Percentiles rank a stretch among this genome's conserved stretches.
Conservation (phyloP, 1,140 invertebrate species). For the Bacillus rossius region DNA sequence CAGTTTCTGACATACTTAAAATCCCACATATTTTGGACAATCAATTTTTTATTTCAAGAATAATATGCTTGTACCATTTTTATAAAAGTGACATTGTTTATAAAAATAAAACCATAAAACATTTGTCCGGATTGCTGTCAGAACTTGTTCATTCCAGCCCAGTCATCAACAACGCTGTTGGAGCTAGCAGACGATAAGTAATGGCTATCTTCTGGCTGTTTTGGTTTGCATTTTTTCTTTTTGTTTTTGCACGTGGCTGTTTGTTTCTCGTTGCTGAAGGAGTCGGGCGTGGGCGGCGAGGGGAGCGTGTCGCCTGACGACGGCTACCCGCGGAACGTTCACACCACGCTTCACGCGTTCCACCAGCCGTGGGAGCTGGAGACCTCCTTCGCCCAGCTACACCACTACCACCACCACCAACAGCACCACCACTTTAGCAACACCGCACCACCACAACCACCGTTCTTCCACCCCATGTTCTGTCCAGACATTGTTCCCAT, state of each 20-base stretch:
- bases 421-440: conserved; percentile 14
- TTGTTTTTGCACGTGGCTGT: conserved; percentile 18
- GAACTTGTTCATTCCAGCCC: background rate
- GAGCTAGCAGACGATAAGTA: background rate
- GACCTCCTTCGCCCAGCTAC: conserved; percentile 35
- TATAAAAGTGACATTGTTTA: too few relatives aligned
- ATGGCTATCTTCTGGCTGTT: conserved; percentile 11
- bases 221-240: conserved; percentile 8
- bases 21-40: too few relatives aligned
- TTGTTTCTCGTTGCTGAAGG: conserved; percentile 16
- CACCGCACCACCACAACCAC: conserved; percentile 23
- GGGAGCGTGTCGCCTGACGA: conserved; percentile 11
- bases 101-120: too few relatives aligned
- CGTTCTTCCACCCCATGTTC: conserved; percentile 42
- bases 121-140: too few relatives aligned
- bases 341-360: conserved; percentile 48
- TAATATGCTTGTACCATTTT: too few relatives aligned
- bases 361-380: conserved; percentile 52
- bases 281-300: conserved; percentile 9
- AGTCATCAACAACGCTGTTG: background rate
- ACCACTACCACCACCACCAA: conserved; percentile 25
- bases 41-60: too few relatives aligned
- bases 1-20: too few relatives aligned
- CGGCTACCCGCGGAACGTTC: conserved; percentile 32
- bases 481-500: conserved; percentile 62